Base-by-base conservation (phyloP, 2,888 invertebrate genomes). In the Drosophila emarginata region DNA sequence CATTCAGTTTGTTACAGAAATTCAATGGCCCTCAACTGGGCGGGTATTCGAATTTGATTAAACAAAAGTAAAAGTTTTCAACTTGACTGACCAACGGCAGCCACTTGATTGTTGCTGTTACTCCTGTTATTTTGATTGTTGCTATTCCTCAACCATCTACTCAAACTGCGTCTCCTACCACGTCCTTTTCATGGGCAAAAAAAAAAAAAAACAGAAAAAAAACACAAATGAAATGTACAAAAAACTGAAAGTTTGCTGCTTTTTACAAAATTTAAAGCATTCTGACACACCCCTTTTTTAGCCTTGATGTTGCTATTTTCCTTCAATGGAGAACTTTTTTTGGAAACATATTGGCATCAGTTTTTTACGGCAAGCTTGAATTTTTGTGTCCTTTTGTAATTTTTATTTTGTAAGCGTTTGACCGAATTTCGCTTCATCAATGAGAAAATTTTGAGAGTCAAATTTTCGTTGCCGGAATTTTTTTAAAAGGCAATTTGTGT, bases 31-130 rank as follows among this genome's bases (percentile, higher is more conserved):
- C 88, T 72, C 69, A 80, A 86, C 73, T 74, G 73, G 74, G 45
- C 12, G 21, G 72, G 77, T 79, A 80, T 37, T 51, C 60, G 80
- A 80, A 87, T 87, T 89, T 89, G 80, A 87, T 87, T 87, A 87
- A 88, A 78, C 81, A 89, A 86, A 79, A 80, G 83, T 75, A 78
- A 88, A 87, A 87, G 78, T 87, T 87, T 80, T 74, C 63, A 87
- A 70, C 80, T 82, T 74, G 64, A 70, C 50, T 15, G 57, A 40
- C 40, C 53, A 58, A 54, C 56, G 63, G 57, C 54, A 67, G 74
- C 68, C 74, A 73, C 74, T 79, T 72, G 72, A 59, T 72, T 75
- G 67, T 64, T 60, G 61, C 58, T 39, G 59, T 39, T 57, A 39
- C 59, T 67, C 53, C 70, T 62, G 73, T 67, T 72, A 50, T 67